These are phyloP conservation scores for Glyphotaelius pellucidus DNA, from an alignment of 2,888 invertebrate genomes.

Conservation along the genomic window DNA sequence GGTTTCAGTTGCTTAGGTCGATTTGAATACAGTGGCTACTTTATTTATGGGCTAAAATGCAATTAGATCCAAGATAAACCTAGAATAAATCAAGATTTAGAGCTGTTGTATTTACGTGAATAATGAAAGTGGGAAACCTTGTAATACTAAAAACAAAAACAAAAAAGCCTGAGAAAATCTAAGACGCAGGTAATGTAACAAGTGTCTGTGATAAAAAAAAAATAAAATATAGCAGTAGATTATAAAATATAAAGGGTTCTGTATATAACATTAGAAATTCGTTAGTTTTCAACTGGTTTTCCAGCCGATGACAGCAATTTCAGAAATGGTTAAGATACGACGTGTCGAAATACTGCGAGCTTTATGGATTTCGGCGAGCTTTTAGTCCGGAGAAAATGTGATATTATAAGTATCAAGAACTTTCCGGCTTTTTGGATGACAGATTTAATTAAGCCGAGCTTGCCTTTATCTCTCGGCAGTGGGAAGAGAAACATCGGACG, in stretches of 20 bases:
- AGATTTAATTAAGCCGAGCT: constrained; percentile 60
- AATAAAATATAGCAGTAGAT: not conserved
- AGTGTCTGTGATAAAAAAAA: not conserved
- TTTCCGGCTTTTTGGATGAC: constrained; percentile 54
- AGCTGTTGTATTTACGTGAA: not conserved
- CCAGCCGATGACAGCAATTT: not conserved
- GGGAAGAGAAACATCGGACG: constrained; percentile 56
- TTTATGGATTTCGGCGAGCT: constrained; percentile 34
- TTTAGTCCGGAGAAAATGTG: constrained; percentile 36
- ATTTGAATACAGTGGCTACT: not conserved
- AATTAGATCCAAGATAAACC: not conserved
- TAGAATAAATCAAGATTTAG: not conserved
- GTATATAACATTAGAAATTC: not conserved
- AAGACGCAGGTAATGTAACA: not conserved
- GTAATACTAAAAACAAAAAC: not conserved
- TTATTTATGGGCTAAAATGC: constrained; percentile 3
- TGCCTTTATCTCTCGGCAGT: constrained; percentile 49
- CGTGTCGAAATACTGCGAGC: constrained; percentile 19
- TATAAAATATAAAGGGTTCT: not conserved
- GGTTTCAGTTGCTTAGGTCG: not conserved
- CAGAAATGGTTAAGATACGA: not conserved
- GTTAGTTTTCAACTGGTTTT: not conserved
- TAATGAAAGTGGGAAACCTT: not conserved
- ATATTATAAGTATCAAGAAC: constrained; percentile 49
- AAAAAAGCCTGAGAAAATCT: not conserved